Evolutionary conservation across 2,797 vertebrate species (phyloP), one percentile per base, ranked within the genome.

Genomic region (Neomorphus geoffroyi): DNA sequence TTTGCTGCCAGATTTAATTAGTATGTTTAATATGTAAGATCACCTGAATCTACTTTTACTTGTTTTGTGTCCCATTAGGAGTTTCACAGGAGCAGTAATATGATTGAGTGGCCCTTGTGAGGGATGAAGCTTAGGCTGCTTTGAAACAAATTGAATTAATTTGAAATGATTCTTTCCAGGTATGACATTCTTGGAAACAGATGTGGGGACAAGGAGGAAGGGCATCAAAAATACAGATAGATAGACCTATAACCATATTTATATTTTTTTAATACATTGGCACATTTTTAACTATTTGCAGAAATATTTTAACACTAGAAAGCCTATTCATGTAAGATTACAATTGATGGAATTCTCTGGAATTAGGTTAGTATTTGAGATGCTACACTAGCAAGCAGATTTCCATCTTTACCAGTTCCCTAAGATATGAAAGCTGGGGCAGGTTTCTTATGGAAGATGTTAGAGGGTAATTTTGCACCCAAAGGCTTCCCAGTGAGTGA

Each of bases 151-250:
- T 93, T 87, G 64, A 90, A 94, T 96, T 96, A 97, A 93, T 94
- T 91, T 88, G 81, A 91, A 93, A 87, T 96, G 86, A 97, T 96
- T 96, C 75, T 94, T 97, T 95, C 96, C 95, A 95, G 92, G 95
- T 96, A 96, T 87, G 45, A 48, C 80, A 86, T 89, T 95, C 96
- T 90, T 96, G 87, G 92, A 88, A 96, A 86, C 81, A 77, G 92
- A 96, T 94, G 94, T 91, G 81, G 37, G 78, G 56, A 87, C 72
- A 93, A 90, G 74, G 50, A 90, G 67, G 6, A 71, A 91, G 35
- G 64, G 50, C 64, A 92, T 46, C 86, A 93, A 56, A 90, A 87
- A 33, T 51, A 90, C 69, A 90, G 45, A 75, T 1, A 69, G 66
- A 88, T 9, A 77, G 57, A 74, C 45, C 51, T 94, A 64, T 37